Conservation (phyloP, 1,140 invertebrate species). For the Lucilia cuprina region DNA sequence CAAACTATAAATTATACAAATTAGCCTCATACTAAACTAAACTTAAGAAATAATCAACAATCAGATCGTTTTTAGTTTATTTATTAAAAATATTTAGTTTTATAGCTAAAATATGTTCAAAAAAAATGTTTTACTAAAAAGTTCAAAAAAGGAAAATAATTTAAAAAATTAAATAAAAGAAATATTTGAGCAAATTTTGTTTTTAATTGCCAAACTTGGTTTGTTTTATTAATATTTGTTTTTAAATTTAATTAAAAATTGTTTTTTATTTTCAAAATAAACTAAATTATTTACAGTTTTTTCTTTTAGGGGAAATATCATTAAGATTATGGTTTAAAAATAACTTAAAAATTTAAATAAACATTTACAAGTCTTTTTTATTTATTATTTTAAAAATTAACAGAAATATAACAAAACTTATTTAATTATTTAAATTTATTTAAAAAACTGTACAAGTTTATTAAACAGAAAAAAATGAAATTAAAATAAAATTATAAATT, state of each 20-base stretch:
- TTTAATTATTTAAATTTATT: conserved; percentile 36
- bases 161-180: conserved; percentile 11
- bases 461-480: not conserved
- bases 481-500: conserved; percentile 19
- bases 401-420: conserved; percentile 40
- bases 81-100: conserved; percentile 19
- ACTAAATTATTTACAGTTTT: conserved; percentile 25
- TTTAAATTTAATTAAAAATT: not conserved
- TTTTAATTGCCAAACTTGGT: conserved; percentile 43
- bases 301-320: not conserved
- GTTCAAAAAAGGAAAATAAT: not conserved
- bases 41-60: conserved; percentile 63
- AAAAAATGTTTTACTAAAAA: not conserved
- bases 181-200: conserved; percentile 32
- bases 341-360: conserved; percentile 39
- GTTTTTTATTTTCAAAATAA: conserved; percentile 11
- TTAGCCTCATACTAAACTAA: conserved; percentile 62
- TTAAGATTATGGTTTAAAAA: not conserved
- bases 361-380: conserved; percentile 38
- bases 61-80: conserved; percentile 22
- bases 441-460: not conserved
- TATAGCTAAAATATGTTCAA: not conserved
- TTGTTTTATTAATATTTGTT: not conserved
- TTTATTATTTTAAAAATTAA: not conserved
- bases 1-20: not conserved